Evolutionary conservation across 2,113 vertebrate species (phyloP).

Genomic region (Leptobrachium ailaonicum): DNA sequence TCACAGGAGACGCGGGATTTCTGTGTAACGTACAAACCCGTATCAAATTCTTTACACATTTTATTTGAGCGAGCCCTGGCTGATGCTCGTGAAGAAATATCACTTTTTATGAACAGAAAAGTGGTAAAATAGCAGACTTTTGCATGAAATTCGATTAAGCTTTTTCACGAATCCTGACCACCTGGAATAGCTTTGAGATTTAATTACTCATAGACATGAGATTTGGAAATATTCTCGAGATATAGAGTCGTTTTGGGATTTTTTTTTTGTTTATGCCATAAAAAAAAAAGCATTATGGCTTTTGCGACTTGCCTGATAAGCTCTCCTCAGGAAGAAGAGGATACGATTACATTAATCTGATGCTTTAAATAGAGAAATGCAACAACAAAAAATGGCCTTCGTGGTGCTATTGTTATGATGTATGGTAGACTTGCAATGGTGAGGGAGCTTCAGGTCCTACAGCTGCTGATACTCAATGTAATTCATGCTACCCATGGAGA

Average conservation of each 20-base stretch:
- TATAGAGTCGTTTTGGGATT: not conserved
- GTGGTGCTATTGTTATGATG: too few species aligned
- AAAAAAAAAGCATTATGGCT: not conserved
- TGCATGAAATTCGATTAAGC: not conserved
- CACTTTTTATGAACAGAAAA: conserved; percentile 9
- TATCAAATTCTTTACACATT: conserved; percentile 12
- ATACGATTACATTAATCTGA: too few species aligned
- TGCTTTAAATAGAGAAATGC: too few species aligned
- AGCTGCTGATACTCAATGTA: too few species aligned
- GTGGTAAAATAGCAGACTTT: not conserved
- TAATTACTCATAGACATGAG: conserved; percentile 3
- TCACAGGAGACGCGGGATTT: not conserved
- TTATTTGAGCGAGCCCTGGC: not conserved
- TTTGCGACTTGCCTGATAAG: not conserved
- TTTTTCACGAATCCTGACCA: not conserved
- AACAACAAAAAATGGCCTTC: too few species aligned
- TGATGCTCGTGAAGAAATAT: not conserved
- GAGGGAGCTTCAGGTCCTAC: too few species aligned
- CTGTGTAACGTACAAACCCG: not conserved
- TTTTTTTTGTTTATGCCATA: not conserved
- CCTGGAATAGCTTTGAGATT: not conserved
- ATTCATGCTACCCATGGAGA: too few species aligned
- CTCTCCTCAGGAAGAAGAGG: not conserved
- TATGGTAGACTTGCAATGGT: too few species aligned
- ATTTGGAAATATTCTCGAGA: not conserved